A percentile compares a stretch with the other conserved stretches of the same genome.
Evolutionary conservation across 2,888 invertebrate species (phyloP).

Genomic region (Dinocampus coccinellae): DNA sequence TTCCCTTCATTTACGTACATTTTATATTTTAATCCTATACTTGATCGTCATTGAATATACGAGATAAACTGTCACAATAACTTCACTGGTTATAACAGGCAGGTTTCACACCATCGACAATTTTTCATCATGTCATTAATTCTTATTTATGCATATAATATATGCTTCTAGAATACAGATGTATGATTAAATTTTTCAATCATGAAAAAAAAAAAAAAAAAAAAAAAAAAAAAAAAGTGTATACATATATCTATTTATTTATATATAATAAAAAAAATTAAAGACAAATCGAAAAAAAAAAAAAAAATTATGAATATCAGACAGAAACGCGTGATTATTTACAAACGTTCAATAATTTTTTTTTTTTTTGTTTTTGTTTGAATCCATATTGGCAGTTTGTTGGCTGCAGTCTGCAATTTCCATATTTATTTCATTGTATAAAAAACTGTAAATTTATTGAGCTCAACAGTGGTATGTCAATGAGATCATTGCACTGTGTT

Average conservation of each 20-base stretch:
- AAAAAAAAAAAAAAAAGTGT: too few relatives aligned
- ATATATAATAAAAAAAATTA: too few relatives aligned
- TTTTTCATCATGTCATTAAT: neutral
- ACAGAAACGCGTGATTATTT: constrained; percentile 17
- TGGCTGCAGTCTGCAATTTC: constrained; percentile 62
- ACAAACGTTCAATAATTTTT: constrained; percentile 19
- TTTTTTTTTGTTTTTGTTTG: constrained; percentile 28
- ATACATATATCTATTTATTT: too few relatives aligned
- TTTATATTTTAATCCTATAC: constrained; percentile 15
- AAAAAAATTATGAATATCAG: constrained; percentile 14
- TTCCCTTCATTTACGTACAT: neutral
- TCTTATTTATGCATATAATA: neutral
- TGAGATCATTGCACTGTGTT: constrained; percentile 64
- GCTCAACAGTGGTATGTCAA: constrained; percentile 62
- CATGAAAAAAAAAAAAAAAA: neutral
- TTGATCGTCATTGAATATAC: constrained; percentile 4
- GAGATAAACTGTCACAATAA: neutral
- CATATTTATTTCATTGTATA: constrained; percentile 50
- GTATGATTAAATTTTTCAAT: neutral
- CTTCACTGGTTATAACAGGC: neutral
- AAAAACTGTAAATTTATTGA: constrained; percentile 65
- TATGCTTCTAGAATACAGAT: too few relatives aligned
- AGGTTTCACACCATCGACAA: neutral
- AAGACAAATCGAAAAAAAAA: too few relatives aligned
- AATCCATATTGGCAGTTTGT: constrained; percentile 62